Evolutionary conservation across 2,797 vertebrate species (phyloP).

Genomic region (Amazona finschi): DNA sequence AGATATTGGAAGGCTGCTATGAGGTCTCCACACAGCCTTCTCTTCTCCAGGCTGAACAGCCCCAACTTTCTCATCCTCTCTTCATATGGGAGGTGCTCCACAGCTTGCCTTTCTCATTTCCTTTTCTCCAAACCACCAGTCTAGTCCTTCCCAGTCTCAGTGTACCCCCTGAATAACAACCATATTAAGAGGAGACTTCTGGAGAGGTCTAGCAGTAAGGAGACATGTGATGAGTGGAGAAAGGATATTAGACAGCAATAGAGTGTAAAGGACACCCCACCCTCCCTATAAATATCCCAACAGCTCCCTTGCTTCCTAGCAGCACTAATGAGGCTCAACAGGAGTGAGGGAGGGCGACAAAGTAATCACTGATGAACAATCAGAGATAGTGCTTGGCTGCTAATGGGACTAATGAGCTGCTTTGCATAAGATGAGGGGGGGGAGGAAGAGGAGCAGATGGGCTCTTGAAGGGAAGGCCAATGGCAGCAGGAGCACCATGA

Average conservation of each 20-base stretch:
- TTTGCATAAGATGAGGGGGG: slow-evolving; percentile 23
- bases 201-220: not conserved
- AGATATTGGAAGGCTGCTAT: too few relatives aligned
- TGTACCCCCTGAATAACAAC: not conserved
- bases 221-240: not conserved
- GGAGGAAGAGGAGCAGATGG: not conserved
- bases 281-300: slow-evolving; percentile 49
- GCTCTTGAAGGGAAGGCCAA: not conserved
- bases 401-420: slow-evolving; percentile 53
- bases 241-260: not conserved
- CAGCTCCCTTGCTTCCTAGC: slow-evolving; percentile 29
- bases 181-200: not conserved
- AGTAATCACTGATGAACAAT: slow-evolving; percentile 64
- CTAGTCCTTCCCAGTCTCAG: not conserved
- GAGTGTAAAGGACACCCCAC: not conserved
- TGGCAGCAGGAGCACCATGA: not conserved
- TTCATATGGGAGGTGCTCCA: too few relatives aligned
- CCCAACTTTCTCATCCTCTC: too few relatives aligned
- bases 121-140: not conserved
- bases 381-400: slow-evolving; percentile 23
- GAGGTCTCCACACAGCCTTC: too few relatives aligned
- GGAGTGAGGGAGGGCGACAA: slow-evolving; percentile 16
- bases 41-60: too few relatives aligned
- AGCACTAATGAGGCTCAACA: slow-evolving; percentile 43
- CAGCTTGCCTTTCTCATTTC: not conserved